These are phyloP conservation scores for Kryptopterus vitreolus DNA, from an alignment of 2,797 vertebrate species.

Conservation along the genomic window DNA sequence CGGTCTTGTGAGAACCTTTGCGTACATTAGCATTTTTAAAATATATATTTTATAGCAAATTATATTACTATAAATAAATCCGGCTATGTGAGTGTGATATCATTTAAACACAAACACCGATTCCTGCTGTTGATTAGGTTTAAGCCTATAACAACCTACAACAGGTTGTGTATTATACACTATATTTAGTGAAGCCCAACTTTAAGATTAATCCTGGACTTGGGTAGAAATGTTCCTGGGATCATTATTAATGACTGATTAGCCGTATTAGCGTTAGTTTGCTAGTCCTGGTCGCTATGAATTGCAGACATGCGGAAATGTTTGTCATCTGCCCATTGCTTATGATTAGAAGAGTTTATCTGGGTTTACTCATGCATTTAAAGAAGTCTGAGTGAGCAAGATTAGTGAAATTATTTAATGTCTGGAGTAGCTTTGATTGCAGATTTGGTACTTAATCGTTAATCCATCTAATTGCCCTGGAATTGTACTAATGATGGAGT, in stretches of 20 bases:
- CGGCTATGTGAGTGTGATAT: neutral
- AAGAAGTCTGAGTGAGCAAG: neutral
- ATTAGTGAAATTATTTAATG: constrained; percentile 19
- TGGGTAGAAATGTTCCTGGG: neutral
- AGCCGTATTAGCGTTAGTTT: neutral
- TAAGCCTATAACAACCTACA: too few species aligned
- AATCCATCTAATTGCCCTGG: neutral
- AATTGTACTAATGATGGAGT: neutral
- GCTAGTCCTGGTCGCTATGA: neutral
- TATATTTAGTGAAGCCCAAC: neutral
- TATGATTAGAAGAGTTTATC: constrained; percentile 2
- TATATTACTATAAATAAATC: neutral
- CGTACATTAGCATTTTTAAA: too few species aligned
- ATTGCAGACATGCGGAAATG: neutral
- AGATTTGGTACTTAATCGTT: neutral
- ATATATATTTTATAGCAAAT: too few species aligned
- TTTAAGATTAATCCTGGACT: neutral
- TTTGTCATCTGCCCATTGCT: neutral
- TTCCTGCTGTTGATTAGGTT: neutral
- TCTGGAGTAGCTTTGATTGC: neutral
- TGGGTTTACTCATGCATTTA: neutral
- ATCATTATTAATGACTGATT: neutral
- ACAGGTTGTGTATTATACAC: too few species aligned
- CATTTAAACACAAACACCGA: neutral
- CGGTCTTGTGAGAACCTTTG: too few species aligned